Base-by-base conservation (phyloP, 2,113 vertebrate genomes). In the Hypomesus transpacificus region DNA sequence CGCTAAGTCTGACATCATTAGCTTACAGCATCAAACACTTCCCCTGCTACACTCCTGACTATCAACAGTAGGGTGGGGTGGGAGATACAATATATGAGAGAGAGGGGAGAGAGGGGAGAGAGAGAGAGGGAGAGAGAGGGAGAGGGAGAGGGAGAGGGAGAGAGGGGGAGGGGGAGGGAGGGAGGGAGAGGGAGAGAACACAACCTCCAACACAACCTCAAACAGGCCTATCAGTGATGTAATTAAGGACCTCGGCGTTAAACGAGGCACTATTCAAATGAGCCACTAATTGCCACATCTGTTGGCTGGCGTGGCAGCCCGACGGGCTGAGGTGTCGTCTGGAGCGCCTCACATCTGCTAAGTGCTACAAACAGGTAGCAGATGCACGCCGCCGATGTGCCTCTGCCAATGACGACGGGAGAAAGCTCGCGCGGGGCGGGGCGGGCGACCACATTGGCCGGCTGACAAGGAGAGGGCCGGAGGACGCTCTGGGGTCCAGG, bases 251-350 rank as follows among this genome's bases (percentile, higher is more conserved):
- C 73, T 9, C 85, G 79, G 91, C 90, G 93, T 92, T 94, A 94
- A 96, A 94, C 90, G 92, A 94, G 90, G 84, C 92, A 75, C 83
- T 89, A 90, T 94, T 95, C 91, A 94, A 95, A 94, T 92, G 89
- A 94, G 92, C 88, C 88, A 82, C 93, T 95, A 91, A 94, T 96
- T 96, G 94, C 88, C 78, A 84, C 92, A 92, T 94, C 93, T 94
- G 87, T 95, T 94, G 93, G 93, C 92, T 86, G 88, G 87, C 88
- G 86, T 88, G 85, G 71, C 81, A 88, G 90, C 88, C 81, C 82
- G 70, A 82, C 87, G 39, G 39, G 90, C 84, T 80, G 91, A 80
- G 84, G 87, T 88, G 89, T 86, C 87, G 85, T 86, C 80, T 86
- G 82, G 84, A 89, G 89, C 87, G 85, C 87, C 86, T 92, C 90